phyloP scores from a whole-genome alignment of 2,797 vertebrate species.

The Acropternis orthonyx region DNA sequence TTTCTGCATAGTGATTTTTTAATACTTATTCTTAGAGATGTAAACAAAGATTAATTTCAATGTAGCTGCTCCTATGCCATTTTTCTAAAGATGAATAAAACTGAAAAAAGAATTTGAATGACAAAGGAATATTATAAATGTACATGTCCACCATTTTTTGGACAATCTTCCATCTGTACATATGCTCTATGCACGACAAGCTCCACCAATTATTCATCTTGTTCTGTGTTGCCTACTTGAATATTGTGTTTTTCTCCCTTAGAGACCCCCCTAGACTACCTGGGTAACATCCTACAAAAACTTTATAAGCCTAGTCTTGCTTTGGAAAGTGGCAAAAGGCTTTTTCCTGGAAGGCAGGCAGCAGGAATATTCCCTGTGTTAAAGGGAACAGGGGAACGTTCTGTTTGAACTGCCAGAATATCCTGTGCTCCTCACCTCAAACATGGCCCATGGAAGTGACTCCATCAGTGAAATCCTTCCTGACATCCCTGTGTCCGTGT shows the following conservation, averaged over 20 bases:
- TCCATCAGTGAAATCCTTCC: not conserved
- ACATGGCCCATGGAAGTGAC: not conserved
- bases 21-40: not conserved
- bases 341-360: not conserved
- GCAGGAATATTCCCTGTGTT: not conserved
- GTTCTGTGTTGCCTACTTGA: not conserved
- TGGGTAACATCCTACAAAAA: not conserved
- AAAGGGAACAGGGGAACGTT: rapidly evolving
- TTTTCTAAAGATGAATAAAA: not conserved
- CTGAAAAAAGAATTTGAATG: not conserved
- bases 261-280: not conserved
- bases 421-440: not conserved
- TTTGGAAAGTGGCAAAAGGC: not conserved
- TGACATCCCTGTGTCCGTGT: not conserved
- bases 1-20: not conserved
- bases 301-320: rapidly evolving
- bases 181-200: not conserved
- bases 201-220: not conserved
- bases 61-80: not conserved
- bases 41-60: not conserved
- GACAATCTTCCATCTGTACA: not conserved
- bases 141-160: not conserved
- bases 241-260: not conserved
- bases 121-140: not conserved
- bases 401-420: not conserved